Conservation (phyloP, 2,888 invertebrate species). For the Drosophila eohydei region DNA sequence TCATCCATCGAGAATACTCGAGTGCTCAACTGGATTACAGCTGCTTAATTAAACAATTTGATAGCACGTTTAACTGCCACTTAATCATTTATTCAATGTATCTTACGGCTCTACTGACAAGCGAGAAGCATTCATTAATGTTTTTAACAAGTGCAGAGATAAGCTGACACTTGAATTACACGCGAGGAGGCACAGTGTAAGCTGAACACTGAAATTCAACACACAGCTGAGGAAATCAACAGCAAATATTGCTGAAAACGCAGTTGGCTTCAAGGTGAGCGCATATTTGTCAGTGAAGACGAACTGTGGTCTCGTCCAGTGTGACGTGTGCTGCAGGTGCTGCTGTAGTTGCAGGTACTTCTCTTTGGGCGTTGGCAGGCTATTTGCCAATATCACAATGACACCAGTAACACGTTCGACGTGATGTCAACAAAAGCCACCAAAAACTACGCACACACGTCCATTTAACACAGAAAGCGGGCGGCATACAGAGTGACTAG, state of each 20-base stretch:
- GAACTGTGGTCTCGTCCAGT: slow-evolving; percentile 12
- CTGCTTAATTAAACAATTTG: slow-evolving; percentile 66
- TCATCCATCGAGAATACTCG: slow-evolving; percentile 25
- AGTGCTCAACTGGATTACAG: slow-evolving; percentile 39
- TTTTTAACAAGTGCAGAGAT: slow-evolving; percentile 7
- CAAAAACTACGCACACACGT: slow-evolving; percentile 30
- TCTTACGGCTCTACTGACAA: slow-evolving; percentile 15
- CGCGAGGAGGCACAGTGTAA: slow-evolving; percentile 11
- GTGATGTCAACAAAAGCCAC: slow-evolving; percentile 72
- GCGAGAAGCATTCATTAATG: slow-evolving; percentile 22
- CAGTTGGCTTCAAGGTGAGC: neutral
- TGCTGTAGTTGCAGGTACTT: slow-evolving; percentile 5
- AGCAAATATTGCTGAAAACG: neutral
- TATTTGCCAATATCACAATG: slow-evolving; percentile 58
- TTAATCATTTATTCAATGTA: slow-evolving; percentile 56
- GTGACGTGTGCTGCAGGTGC: slow-evolving; percentile 1
- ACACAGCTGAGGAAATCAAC: slow-evolving; percentile 2
- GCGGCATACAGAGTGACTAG: neutral
- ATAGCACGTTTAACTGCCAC: slow-evolving; percentile 52
- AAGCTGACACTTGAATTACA: slow-evolving; percentile 30
- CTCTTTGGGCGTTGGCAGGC: slow-evolving; percentile 23
- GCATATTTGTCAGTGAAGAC: slow-evolving; percentile 44
- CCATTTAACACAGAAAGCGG: slow-evolving; percentile 5
- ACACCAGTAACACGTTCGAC: slow-evolving; percentile 68
- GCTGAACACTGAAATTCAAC: neutral